Percentiles rank a stretch among this genome's conserved stretches.
These are phyloP conservation scores for Pheosia gnoma DNA, from an alignment of 2,888 invertebrate genomes.

Conservation along the genomic window DNA sequence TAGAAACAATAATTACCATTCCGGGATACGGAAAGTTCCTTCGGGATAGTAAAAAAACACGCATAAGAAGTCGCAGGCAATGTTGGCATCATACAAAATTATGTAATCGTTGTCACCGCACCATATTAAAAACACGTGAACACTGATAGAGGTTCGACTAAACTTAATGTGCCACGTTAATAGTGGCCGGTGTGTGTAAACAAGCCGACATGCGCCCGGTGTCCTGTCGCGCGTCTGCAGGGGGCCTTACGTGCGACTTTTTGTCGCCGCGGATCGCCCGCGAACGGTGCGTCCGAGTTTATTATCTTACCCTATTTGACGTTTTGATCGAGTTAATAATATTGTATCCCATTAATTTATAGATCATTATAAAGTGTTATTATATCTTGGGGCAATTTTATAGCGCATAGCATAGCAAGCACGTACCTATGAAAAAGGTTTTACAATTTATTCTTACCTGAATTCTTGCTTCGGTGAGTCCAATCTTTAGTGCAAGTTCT, in stretches of 20 bases:
- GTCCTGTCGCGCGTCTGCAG: constrained; percentile 52
- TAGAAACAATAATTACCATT: no score
- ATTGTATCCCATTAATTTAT: constrained; percentile 27
- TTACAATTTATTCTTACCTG: constrained; percentile 87
- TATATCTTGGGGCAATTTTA: no score
- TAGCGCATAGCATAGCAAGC: no score
- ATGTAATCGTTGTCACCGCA: constrained; percentile 19
- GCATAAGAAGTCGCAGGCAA: no score
- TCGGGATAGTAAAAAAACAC: no score
- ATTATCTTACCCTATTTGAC: constrained; percentile 36
- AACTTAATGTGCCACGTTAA: constrained; percentile 42
- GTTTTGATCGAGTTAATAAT: constrained; percentile 34
- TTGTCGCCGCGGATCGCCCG: constrained; percentile 45
- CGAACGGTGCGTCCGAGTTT: constrained; percentile 32
- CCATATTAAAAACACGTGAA: constrained; percentile 20
- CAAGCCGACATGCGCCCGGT: constrained; percentile 26
- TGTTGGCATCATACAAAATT: constrained; percentile 12
- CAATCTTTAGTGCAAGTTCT: constrained; percentile 96
- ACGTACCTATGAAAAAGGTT: no score
- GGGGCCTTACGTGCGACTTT: constrained; percentile 63
- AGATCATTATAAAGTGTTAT: constrained; percentile 19
- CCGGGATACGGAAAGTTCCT: no score
- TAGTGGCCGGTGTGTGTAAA: constrained; percentile 46
- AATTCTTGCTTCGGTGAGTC: constrained; percentile 96
- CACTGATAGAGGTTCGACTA: constrained; percentile 30